Percentiles rank a stretch among this genome's conserved stretches.
Conservation (phyloP, 2,888 invertebrate species). For the Polydrusus pterygomalis region DNA sequence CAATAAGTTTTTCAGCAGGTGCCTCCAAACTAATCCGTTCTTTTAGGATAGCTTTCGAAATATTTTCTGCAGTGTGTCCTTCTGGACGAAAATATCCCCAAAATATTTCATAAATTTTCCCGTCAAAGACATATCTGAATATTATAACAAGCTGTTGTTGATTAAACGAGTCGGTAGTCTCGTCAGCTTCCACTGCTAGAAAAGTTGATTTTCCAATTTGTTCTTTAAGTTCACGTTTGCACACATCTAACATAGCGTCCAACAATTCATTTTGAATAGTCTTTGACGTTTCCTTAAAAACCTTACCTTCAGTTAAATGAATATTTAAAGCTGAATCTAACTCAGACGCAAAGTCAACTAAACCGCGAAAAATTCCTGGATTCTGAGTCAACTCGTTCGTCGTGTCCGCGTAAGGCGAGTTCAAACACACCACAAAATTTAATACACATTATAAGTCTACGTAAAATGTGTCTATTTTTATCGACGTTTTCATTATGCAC, state of each 20-base stretch:
- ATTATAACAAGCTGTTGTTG: slow-evolving; percentile 21
- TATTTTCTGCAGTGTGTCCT: slow-evolving; percentile 24
- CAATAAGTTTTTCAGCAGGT: slow-evolving; percentile 22
- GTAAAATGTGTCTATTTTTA: slow-evolving; percentile 31
- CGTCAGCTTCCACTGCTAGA: slow-evolving; percentile 21
- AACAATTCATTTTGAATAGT: slow-evolving; percentile 23
- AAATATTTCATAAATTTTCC: slow-evolving; percentile 27
- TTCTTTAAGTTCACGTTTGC: slow-evolving; percentile 28
- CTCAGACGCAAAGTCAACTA: slow-evolving; percentile 19
- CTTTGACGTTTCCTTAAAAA: slow-evolving; percentile 24
- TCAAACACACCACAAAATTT: slow-evolving; percentile 30
- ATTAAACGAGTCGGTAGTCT: slow-evolving; percentile 20
- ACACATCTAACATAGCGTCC: slow-evolving; percentile 25
- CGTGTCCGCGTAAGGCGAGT: slow-evolving; percentile 24
- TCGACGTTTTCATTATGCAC: slow-evolving; percentile 25
- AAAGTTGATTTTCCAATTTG: slow-evolving; percentile 17
- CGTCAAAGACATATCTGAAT: slow-evolving; percentile 29
- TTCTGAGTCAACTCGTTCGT: slow-evolving; percentile 26
- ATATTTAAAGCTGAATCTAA: slow-evolving; percentile 7
- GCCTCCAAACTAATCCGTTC: slow-evolving; percentile 11
- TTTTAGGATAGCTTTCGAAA: slow-evolving; percentile 13
- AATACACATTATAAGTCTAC: slow-evolving; percentile 21
- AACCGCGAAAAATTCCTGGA: slow-evolving; percentile 28
- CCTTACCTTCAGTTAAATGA: slow-evolving; percentile 2
- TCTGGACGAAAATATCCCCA: slow-evolving; percentile 28